Base-by-base conservation (phyloP, 2,797 vertebrate genomes). In the Typhlichthys subterraneus region DNA sequence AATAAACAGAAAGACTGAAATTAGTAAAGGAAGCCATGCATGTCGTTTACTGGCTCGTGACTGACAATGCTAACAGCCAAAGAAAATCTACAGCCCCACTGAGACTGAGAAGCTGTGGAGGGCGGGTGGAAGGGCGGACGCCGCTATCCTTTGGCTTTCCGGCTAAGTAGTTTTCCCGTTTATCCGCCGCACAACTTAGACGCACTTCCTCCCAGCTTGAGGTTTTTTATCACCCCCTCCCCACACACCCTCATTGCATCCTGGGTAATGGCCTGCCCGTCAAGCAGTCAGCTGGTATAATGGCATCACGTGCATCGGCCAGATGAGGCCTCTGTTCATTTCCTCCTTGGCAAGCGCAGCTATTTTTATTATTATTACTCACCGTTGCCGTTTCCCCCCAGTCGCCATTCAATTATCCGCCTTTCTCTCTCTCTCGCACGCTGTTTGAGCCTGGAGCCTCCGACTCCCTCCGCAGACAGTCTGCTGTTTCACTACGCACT, bases 321-420 rank as follows among this genome's bases (percentile, higher is more conserved):
- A 85, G 82, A 89, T 70, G 84, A 86, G 57, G 75, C 75, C 64
- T 79, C 81, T 83, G 79, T 87, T 90, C 84, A 89, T 91, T 91
- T 90, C 88, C 89, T 87, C 68, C 84, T 61, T 48, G 77, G 76
- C 76, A 17, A 15, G 23, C 14, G 11, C 75, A 29, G 46, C 75
- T 65, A 59, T 11, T 23, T 23, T 23, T 57, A 77, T 88, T 89
- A 86, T 87, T 84, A 84, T 84, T 79, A 76, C 83, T 80, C 68
- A 76, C 81, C 85, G 79, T 80, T 80, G 81, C 60, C 69, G 74
- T 83, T 85, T 85, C 78, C 69, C 82, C 59, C 45, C 47, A 5
- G 61, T 68, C 59, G 66, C 82, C 85, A 83, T 89, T 85, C 87
- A 86, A 87, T 89, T 85, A 87, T 84, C 79, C 76, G 79, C 73